Evolutionary conservation across 2,797 vertebrate genomes (phyloP), one percentile per base, ranked within the genome.

Genomic region (Arremon brunneinucha): DNA sequence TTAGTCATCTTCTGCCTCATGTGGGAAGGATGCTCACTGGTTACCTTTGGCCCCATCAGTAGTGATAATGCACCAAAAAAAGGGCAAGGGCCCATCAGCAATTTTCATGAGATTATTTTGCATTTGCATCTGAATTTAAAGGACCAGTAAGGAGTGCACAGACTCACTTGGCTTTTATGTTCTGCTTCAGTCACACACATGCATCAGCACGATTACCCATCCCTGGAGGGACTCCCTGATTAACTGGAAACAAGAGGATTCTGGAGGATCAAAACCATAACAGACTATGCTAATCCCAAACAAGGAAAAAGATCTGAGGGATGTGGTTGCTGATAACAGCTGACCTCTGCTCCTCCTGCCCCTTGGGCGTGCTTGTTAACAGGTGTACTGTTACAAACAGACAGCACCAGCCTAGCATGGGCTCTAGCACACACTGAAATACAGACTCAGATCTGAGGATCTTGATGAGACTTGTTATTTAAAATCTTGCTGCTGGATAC

Each of bases 181-280:
- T 75, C 47, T 55, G 12, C 57, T 88, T 69, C 63, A 81, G 46
- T 70, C 65, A 77, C 46, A 65, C 0, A 12, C 60, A 89, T 56
- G 50, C 62, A 68, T 39, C 1, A 6, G 53, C 10, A 9, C 0
- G 20, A 92, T 47, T 62, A 75, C 9, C 65, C 21, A 55, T 23
- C 76, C 80, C 85, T 63, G 23, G 70, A 84, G 67, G 46, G 35
- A 69, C 35, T 90, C 7, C 0, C 49, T 87, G 59, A 88, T 81
- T 86, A 88, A 93, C 62, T 89, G 68, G 68, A 77, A 95, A 83
- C 14, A 67, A 65, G 59, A 83, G 50, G 67, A 93, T 92, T 89
- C 52, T 41, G 49, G 62, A 78, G 34, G 74, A 88, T 90, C 55
- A 90, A 72, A 94, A 83, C 23, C 55, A 22, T 46, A 81, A 69